Conservation (phyloP, 2,113 vertebrate genomes). For the Scalopus aquaticus region DNA sequence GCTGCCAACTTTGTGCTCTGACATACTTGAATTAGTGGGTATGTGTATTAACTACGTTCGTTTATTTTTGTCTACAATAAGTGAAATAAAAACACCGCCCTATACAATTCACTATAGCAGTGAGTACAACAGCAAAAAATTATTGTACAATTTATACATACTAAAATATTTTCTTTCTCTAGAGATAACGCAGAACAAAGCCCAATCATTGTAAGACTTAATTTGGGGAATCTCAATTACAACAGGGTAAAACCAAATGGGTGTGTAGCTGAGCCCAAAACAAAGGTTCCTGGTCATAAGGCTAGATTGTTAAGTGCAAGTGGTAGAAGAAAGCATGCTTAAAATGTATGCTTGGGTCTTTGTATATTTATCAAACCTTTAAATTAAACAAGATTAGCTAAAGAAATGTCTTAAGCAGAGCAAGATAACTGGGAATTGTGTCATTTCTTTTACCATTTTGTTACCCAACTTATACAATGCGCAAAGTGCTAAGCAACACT, state of each 20-base stretch:
- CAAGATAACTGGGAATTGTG: slow-evolving; percentile 80
- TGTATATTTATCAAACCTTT: slow-evolving; percentile 82
- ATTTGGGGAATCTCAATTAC: slow-evolving; percentile 88
- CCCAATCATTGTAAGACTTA: slow-evolving; percentile 87
- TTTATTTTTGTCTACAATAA: slow-evolving; percentile 96
- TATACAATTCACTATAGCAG: slow-evolving; percentile 98
- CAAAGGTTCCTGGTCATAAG: slow-evolving; percentile 83
- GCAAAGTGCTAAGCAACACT: slow-evolving; percentile 89
- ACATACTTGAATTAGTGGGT: slow-evolving; percentile 85
- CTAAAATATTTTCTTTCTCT: slow-evolving; percentile 92
- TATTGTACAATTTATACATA: slow-evolving; percentile 99
- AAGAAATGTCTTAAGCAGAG: slow-evolving; percentile 85
- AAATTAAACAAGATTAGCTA: slow-evolving; percentile 85
- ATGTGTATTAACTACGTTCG: slow-evolving; percentile 86
- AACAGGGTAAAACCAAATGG: slow-evolving; percentile 84
- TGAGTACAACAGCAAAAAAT: slow-evolving; percentile 96
- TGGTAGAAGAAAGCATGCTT: slow-evolving; percentile 88
- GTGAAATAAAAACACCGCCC: slow-evolving; percentile 98
- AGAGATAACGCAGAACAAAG: slow-evolving; percentile 89
- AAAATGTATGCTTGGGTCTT: slow-evolving; percentile 83
- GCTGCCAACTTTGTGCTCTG: slow-evolving; percentile 87
- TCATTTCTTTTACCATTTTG: slow-evolving; percentile 80
- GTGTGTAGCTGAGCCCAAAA: slow-evolving; percentile 81
- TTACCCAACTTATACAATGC: slow-evolving; percentile 88
- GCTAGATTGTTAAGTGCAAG: slow-evolving; percentile 80